Percentiles rank a stretch among this genome's conserved stretches.
Conservation (phyloP, 2,797 vertebrate genomes). For the Sebastes reedi region DNA sequence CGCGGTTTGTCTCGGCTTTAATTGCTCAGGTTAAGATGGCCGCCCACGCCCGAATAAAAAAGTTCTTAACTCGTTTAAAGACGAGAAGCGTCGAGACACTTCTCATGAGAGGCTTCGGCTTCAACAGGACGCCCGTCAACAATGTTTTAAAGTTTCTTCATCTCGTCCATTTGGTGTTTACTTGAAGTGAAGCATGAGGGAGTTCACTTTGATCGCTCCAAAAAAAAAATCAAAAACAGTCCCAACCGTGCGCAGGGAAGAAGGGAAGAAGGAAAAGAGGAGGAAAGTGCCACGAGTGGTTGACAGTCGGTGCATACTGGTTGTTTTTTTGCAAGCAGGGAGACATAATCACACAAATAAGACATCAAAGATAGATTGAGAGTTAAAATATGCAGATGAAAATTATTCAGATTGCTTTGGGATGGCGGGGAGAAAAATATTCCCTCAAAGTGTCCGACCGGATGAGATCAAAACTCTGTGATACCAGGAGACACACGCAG, state of each 20-base stretch:
- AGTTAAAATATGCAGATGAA: conserved; percentile 85
- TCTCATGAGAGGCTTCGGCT: conserved; percentile 29
- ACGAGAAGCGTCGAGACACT: background rate
- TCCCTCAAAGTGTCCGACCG: conserved; percentile 82
- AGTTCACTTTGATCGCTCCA: conserved; percentile 77
- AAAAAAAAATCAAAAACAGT: conserved; percentile 59
- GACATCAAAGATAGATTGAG: conserved; percentile 86
- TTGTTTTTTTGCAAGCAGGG: conserved; percentile 68
- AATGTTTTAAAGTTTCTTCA: conserved; percentile 63
- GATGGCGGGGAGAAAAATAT: conserved; percentile 81
- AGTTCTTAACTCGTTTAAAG: conserved; percentile 31
- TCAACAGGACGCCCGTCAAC: conserved; percentile 51
- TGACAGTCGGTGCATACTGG: conserved; percentile 68
- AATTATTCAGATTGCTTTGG: conserved; percentile 84
- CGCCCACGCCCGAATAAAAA: conserved; percentile 27
- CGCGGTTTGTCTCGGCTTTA: conserved; percentile 70
- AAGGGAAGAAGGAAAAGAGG: conserved; percentile 39
- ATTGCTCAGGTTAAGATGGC: conserved; percentile 82
- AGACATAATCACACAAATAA: conserved; percentile 87
- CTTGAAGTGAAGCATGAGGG: conserved; percentile 69
- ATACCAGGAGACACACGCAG: conserved; percentile 61
- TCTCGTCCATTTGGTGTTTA: conserved; percentile 70
- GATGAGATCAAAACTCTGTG: conserved; percentile 79
- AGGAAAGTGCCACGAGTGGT: conserved; percentile 66
- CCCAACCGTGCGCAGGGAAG: conserved; percentile 62